Evolutionary conservation across 92 coral and sea anemone species (phyloP), one percentile per base, ranked within the genome.

Genomic region (Hydrozoanthus gracilis): DNA sequence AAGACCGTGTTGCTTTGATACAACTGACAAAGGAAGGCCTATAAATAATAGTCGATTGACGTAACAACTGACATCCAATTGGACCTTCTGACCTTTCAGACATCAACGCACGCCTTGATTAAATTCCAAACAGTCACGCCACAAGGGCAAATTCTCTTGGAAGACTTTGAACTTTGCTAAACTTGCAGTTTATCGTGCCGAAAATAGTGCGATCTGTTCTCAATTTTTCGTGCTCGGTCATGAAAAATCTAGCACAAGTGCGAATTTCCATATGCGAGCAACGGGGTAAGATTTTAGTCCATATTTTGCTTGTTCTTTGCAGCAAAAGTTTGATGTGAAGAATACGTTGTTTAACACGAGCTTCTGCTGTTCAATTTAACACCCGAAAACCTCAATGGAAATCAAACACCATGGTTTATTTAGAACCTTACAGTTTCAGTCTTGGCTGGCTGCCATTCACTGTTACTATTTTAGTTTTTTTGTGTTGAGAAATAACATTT

Each of bases 11-110:
- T 17, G 8, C 49, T 76, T 51, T 18, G 8, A 5, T 73, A 64
- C 72, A 61, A 51, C 73, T 58, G 14, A 64, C 4, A 48, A 65
- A 47, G 13, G 27, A 80, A 17, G 47, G 7, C 48, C 85, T 80
- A 80, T 80, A 80, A 80, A 80, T 80, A 65, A 8, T 18, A 44
- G 27, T 11, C 74, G 61, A 15, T 16, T 80, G 85, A 80, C 85
- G 85, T 80, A 73, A 80, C 47, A 44, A 10, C 8, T 47, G 85
- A 80, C 45, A 80, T 51, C 85, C 73, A 65, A 80, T 80, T 4
- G 61, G 48, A 17, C 80, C 48, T 68, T 52, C 11, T 15, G 80
- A 76, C 80, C 80, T 76, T 76, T 76, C 39, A 51, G 52, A 44
- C 39, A 45, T 80, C 85, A 80, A 46, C 20, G 50, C 72, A 80